Percentiles rank a stretch among this genome's conserved stretches.
These are phyloP conservation scores for Athalia circularis DNA, from an alignment of 2,888 invertebrate genomes.

Conservation along the genomic window DNA sequence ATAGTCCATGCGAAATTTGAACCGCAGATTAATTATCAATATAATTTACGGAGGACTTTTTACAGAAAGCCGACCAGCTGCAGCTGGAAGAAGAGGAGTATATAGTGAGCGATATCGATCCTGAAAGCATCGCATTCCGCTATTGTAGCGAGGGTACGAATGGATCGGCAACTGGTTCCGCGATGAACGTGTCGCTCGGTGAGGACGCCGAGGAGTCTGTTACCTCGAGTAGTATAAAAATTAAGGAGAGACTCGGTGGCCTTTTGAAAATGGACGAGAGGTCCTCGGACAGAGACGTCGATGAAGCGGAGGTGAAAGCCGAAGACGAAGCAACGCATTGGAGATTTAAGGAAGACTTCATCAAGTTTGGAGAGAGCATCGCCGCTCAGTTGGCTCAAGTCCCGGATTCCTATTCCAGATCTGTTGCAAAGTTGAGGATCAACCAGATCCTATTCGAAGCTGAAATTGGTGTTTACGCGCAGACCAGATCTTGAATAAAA, in stretches of 20 bases:
- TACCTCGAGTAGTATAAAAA: conserved; percentile 58
- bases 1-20: neutral
- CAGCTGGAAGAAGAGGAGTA: conserved; percentile 62
- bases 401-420: conserved; percentile 65
- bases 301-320: conserved; percentile 10
- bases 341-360: conserved; percentile 60
- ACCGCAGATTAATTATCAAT: neutral
- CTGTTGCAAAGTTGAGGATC: conserved; percentile 65
- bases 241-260: conserved; percentile 44
- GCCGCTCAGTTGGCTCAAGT: conserved; percentile 64
- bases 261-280: conserved; percentile 17
- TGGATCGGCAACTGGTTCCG: conserved; percentile 61
- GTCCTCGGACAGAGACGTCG: neutral
- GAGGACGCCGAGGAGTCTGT: conserved; percentile 63
- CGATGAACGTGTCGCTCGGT: conserved; percentile 58
- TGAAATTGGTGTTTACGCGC: conserved; percentile 64
- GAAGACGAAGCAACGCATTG: conserved; percentile 44
- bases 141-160: conserved; percentile 61
- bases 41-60: conserved; percentile 1
- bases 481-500: conserved; percentile 50
- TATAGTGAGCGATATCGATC: conserved; percentile 65
- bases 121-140: conserved; percentile 62
- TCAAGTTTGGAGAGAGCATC: conserved; percentile 65
- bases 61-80: conserved; percentile 56
- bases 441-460: conserved; percentile 66